Evolutionary conservation across 2,113 vertebrate genomes (phyloP), one percentile per base, ranked within the genome.

Genomic region (Bos indicus): DNA sequence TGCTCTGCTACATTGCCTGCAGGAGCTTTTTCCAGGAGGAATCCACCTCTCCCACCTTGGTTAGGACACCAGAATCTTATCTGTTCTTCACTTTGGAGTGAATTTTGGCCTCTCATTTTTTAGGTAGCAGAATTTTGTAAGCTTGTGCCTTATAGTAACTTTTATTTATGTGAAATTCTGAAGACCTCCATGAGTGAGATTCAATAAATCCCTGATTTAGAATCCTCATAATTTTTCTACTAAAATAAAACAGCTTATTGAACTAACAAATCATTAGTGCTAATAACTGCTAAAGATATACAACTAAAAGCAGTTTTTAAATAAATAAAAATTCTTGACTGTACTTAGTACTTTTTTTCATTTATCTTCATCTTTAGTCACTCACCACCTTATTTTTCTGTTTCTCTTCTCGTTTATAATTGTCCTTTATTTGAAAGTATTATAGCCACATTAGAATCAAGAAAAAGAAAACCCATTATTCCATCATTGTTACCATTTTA

Each of bases 221-320:
- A 84, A 43, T 8, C 15, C 36, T 90, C 36, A 36, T 71, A 82
- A 88, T 74, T 86, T 71, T 51, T 81, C 57, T 60, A 82, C n/a
- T 95, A 86, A 97, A 87, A 78, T 85, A 82, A 96, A 90, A 52
- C 56, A 87, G 51, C 78, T 83, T 91, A 84, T 90, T 83, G 67
- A 96, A 81, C 87, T 93, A 95, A 87, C 52, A 96, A 95, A 89
- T 94, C 40, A 88, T 91, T 83, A 36, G 11, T 82, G 56, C 36
- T 93, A 74, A 80, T 51, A 88, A 23, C 14, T 83, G 40, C 36
- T 89, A 67, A 91, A 78, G 14, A 95, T 77, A 56, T 12, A 77
- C 16, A 48, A 59, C 30, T 62, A 93, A 93, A 95, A 82, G 51
- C 21, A 57, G 36, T 54, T 64, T 90, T 95, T 96, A 71, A 67